These are phyloP conservation scores for Drosophila nebulosa DNA, from an alignment of 1,140 invertebrate genomes.

Conservation along the genomic window DNA sequence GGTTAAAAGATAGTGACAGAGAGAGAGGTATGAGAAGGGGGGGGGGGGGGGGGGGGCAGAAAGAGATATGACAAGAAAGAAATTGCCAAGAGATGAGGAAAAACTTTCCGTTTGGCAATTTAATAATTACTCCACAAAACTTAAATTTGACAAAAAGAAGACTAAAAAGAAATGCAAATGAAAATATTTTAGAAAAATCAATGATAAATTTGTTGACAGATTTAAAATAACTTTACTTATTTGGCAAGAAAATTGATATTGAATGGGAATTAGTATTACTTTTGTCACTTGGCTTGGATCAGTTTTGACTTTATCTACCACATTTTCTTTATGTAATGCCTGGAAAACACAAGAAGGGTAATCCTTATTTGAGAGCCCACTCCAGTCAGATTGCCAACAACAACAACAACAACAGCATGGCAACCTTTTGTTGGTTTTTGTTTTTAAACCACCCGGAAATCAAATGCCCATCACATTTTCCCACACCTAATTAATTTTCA, in stretches of 20 bases:
- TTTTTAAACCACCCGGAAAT: conserved; percentile 62
- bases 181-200: too few species aligned
- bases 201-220: too few species aligned
- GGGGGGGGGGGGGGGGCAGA: background rate
- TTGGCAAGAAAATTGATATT: too few species aligned
- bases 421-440: background rate
- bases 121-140: background rate
- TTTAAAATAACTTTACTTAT: too few species aligned
- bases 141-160: too few species aligned
- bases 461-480: conserved; percentile 64
- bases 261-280: too few species aligned
- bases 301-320: too few species aligned
- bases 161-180: too few species aligned
- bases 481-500: conserved; percentile 74
- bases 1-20: background rate
- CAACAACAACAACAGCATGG: background rate
- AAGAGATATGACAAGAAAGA: conserved; percentile 9
- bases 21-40: background rate
- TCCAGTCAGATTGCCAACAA: too few species aligned
- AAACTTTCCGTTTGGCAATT: background rate
- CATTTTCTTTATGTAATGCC: too few species aligned
- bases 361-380: background rate
- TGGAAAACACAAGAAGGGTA: background rate
- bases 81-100: conserved; percentile 3
- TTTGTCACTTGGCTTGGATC: too few species aligned